Percentiles rank a stretch among this genome's conserved stretches.
These are phyloP conservation scores for Mamestra brassicae DNA, from an alignment of 2,888 invertebrate genomes.

Conservation along the genomic window DNA sequence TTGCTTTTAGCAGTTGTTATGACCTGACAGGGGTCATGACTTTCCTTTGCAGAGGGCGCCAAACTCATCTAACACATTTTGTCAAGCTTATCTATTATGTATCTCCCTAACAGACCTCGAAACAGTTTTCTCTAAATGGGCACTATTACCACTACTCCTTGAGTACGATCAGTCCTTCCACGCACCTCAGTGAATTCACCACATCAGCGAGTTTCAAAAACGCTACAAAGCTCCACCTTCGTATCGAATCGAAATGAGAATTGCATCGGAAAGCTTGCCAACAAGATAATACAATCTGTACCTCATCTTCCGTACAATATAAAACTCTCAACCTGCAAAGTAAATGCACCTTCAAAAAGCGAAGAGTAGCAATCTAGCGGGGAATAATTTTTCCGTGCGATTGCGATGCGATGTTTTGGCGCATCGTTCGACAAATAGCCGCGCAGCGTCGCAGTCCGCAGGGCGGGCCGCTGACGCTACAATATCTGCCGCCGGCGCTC, in stretches of 20 bases:
- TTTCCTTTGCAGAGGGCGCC: slow-evolving; percentile 63
- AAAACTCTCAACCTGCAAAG: slow-evolving; percentile 83
- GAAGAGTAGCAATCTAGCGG: slow-evolving; percentile 85
- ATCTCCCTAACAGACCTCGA: slow-evolving; percentile 58
- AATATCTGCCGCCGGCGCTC: slow-evolving; percentile 81
- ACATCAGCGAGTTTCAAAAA: slow-evolving; percentile 40
- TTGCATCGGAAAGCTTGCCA: slow-evolving; percentile 85
- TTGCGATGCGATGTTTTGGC: slow-evolving; percentile 89
- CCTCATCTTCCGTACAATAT: slow-evolving; percentile 85
- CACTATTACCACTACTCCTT: slow-evolving; percentile 45
- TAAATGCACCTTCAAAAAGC: slow-evolving; percentile 87
- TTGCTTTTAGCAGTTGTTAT: slow-evolving; percentile 62
- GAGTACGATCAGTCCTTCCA: slow-evolving; percentile 24
- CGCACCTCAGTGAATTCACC: slow-evolving; percentile 31
- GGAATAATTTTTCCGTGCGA: slow-evolving; percentile 88
- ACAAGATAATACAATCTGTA: slow-evolving; percentile 87
- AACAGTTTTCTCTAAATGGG: slow-evolving; percentile 55
- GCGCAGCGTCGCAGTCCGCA: slow-evolving; percentile 84
- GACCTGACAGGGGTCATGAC: slow-evolving; percentile 65
- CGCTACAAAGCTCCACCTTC: slow-evolving; percentile 68
- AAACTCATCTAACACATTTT: slow-evolving; percentile 67
- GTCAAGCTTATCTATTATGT: slow-evolving; percentile 70
- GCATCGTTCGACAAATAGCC: slow-evolving; percentile 89
- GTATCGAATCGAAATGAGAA: slow-evolving; percentile 83
- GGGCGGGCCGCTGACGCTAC: slow-evolving; percentile 85